These are phyloP conservation scores for Oenanthe melanoleuca DNA, from an alignment of 2,113 vertebrate genomes.

Conservation along the genomic window DNA sequence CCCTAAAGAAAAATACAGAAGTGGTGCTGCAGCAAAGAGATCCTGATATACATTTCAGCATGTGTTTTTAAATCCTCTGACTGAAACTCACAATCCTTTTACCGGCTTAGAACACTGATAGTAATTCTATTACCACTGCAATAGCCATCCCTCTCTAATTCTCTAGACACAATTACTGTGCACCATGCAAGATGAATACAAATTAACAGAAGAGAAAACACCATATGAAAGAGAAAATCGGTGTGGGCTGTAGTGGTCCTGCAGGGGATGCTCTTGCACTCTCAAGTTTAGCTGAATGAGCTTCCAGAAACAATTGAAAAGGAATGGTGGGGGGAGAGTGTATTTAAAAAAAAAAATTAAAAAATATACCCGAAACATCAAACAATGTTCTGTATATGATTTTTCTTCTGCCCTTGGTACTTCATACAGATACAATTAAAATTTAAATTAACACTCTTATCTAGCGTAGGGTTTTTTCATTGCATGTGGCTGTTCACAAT, in stretches of 20 bases:
- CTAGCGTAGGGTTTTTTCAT: neutral
- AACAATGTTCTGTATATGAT: neutral
- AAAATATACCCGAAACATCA: neutral
- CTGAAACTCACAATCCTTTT: constrained; percentile 66
- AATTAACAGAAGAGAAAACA: constrained; percentile 46
- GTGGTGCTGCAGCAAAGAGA: neutral
- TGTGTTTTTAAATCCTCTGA: constrained; percentile 64
- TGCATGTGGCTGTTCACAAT: neutral
- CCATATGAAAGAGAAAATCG: neutral
- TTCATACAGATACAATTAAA: constrained; percentile 51
- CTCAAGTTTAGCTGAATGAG: neutral
- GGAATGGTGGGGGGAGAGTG: fast-evolving
- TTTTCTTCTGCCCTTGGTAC: constrained; percentile 8
- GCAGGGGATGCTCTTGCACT: constrained; percentile 66
- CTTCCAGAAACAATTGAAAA: neutral
- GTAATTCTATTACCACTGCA: constrained; percentile 65
- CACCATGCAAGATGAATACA: constrained; percentile 52
- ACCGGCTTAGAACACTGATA: constrained; percentile 58
- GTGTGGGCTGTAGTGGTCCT: neutral
- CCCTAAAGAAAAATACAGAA: neutral
- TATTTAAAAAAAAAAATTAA: too few species aligned
- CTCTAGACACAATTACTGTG: constrained; percentile 65
- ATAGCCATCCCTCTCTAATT: constrained; percentile 60
- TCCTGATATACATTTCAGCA: constrained; percentile 22
- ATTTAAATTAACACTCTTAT: constrained; percentile 53